These are phyloP conservation scores for Apis laboriosa DNA, from an alignment of 1,140 invertebrate species.

Conservation along the genomic window DNA sequence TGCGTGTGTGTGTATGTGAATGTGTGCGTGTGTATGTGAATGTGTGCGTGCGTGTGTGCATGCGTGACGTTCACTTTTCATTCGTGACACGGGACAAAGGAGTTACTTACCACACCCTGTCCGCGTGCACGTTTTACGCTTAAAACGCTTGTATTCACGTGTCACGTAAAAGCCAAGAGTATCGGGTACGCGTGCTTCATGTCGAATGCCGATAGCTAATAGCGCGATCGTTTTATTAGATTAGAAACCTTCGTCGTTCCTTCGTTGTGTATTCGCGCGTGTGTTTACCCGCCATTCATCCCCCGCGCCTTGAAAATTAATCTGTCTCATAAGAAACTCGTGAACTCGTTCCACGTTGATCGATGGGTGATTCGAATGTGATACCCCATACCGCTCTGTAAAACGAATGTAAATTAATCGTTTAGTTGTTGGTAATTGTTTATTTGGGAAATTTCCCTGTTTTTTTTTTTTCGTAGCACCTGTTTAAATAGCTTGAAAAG, in stretches of 20 bases:
- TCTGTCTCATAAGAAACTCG: not conserved
- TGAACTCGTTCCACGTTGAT: not conserved
- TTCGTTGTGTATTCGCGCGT: not conserved
- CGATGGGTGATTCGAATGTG: not conserved
- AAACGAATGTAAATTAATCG: conserved; percentile 6
- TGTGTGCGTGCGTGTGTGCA: too few relatives aligned
- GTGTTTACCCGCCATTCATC: not conserved
- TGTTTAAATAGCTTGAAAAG: not conserved
- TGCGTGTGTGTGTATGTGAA: too few relatives aligned
- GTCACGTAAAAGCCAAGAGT: conserved; percentile 56
- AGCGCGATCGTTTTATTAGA: conserved; percentile 9
- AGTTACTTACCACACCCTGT: conserved; percentile 66
- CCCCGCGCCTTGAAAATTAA: conserved; percentile 24
- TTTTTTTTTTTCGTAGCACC: not conserved
- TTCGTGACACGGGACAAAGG: conserved; percentile 64
- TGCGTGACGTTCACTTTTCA: conserved; percentile 48
- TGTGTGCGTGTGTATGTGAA: too few relatives aligned
- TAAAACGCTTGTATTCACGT: conserved; percentile 61
- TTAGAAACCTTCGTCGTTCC: conserved; percentile 12
- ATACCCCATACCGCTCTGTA: not conserved
- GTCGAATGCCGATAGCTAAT: conserved; percentile 19
- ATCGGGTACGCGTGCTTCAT: conserved; percentile 53
- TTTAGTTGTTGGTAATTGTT: not conserved
- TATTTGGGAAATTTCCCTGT: not conserved
- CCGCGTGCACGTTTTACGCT: conserved; percentile 60